A percentile compares a stretch with the other conserved stretches of the same genome.
Evolutionary conservation across 37 sponge, comb jelly and placozoan species (phyloP).

Genomic region (Chondrosia reniformis): DNA sequence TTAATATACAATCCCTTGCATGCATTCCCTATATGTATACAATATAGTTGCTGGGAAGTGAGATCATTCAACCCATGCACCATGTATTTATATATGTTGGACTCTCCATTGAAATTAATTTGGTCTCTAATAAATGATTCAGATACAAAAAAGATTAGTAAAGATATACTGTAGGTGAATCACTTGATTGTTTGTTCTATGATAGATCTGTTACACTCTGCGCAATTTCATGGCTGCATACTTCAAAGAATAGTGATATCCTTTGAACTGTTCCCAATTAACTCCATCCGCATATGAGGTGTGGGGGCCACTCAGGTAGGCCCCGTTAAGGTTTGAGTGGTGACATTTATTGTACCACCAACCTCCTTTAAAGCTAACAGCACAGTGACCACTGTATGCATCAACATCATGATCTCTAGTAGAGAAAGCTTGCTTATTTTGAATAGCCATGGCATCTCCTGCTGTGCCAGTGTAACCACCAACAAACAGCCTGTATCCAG

Average conservation of each 20-base stretch:
- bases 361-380: background rate
- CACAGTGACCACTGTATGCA: background rate
- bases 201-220: too few species aligned
- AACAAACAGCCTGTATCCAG: background rate
- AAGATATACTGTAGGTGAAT: too few species aligned
- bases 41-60: too few species aligned
- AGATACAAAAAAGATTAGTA: too few species aligned
- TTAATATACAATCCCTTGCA: too few species aligned
- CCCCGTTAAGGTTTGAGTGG: background rate
- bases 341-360: background rate
- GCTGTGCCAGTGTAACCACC: background rate
- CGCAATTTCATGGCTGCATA: background rate
- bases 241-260: background rate
- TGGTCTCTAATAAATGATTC: too few species aligned
- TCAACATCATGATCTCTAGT: background rate
- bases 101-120: too few species aligned
- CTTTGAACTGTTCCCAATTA: background rate
- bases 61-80: too few species aligned
- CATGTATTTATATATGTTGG: too few species aligned
- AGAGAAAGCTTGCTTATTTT: background rate
- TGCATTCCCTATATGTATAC: too few species aligned
- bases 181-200: too few species aligned
- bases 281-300: background rate
- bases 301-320: background rate
- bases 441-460: background rate